A percentile compares a stretch with the other conserved stretches of the same genome.
phyloP scores from a whole-genome alignment of 2,797 vertebrate species.

The Diplodus sargus region DNA sequence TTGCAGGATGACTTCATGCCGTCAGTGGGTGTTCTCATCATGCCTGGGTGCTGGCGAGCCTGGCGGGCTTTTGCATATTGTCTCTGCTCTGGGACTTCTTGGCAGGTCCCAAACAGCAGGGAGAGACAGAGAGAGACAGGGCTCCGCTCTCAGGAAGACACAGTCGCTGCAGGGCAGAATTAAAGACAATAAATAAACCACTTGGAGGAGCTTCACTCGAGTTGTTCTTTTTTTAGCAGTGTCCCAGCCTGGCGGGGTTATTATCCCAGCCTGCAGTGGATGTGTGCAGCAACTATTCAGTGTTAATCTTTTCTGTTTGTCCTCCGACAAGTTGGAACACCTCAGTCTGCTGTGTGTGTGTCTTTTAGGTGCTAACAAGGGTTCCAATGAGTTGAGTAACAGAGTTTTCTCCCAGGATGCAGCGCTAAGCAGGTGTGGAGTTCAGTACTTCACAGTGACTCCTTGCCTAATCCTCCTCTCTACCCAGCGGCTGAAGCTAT shows the following conservation, averaged over 20 bases:
- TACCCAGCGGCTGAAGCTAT: constrained; percentile 46
- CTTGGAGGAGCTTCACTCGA: constrained; percentile 68
- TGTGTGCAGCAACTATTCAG: constrained; percentile 47
- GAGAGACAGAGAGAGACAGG: constrained; percentile 23
- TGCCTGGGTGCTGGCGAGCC: constrained; percentile 49
- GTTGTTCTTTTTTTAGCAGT: constrained; percentile 69
- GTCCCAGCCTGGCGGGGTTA: constrained; percentile 46
- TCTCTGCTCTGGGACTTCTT: constrained; percentile 50
- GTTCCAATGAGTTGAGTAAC: constrained; percentile 53
- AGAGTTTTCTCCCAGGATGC: constrained; percentile 31
- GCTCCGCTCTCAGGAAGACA: constrained; percentile 49
- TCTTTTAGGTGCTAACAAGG: constrained; percentile 39
- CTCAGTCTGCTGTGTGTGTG: constrained; percentile 40
- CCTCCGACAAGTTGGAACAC: constrained; percentile 73
- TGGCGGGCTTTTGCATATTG: constrained; percentile 48
- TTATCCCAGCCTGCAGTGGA: constrained; percentile 55
- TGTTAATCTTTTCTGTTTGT: constrained; percentile 69
- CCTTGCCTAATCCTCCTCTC: constrained; percentile 49
- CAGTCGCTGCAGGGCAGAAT: constrained; percentile 58
- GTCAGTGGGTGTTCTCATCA: constrained; percentile 69
- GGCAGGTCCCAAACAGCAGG: constrained; percentile 51
- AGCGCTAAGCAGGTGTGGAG: constrained; percentile 60
- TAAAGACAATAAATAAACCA: constrained; percentile 71
- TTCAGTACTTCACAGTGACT: constrained; percentile 45
- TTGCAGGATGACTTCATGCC: constrained; percentile 77